phyloP scores from a whole-genome alignment of 2,888 invertebrate genomes.

The Baccha elongata region DNA sequence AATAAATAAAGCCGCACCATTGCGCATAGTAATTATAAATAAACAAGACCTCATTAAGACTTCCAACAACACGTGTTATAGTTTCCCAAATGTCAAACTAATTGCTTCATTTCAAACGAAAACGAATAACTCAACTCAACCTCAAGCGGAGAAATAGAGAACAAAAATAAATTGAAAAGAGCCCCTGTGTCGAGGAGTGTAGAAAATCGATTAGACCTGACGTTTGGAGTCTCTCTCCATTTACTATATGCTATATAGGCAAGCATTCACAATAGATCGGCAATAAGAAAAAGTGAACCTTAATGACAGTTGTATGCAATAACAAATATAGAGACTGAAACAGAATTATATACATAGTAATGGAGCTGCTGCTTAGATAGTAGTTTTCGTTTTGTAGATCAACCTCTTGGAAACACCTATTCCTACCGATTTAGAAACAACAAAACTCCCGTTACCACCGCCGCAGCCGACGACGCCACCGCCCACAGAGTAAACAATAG shows the following conservation, averaged over 20 bases:
- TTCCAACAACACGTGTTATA: slow-evolving; percentile 64
- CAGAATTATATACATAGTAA: neutral
- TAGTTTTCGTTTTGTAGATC: slow-evolving; percentile 60
- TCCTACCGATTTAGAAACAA: slow-evolving; percentile 49
- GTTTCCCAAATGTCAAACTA: slow-evolving; percentile 64
- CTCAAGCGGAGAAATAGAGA: slow-evolving; percentile 24
- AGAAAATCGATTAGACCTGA: slow-evolving; percentile 57
- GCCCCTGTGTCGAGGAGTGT: slow-evolving; percentile 20
- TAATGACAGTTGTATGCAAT: slow-evolving; percentile 43
- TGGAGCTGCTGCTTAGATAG: slow-evolving; percentile 21
- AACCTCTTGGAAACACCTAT: slow-evolving; percentile 64
- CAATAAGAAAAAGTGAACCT: slow-evolving; percentile 41
- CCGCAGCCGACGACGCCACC: neutral
- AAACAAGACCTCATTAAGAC: slow-evolving; percentile 52
- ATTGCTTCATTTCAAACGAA: slow-evolving; percentile 64
- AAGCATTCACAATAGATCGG: slow-evolving; percentile 17
- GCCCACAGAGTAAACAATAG: slow-evolving; percentile 39
- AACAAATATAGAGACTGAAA: slow-evolving; percentile 30
- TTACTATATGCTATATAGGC: neutral
- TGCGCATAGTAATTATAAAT: slow-evolving; percentile 35
- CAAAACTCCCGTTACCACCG: neutral
- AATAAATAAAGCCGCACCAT: slow-evolving; percentile 5
- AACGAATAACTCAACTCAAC: slow-evolving; percentile 55
- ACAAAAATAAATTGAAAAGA: slow-evolving; percentile 30
- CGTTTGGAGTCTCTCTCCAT: slow-evolving; percentile 4